Conservation (phyloP, 2,113 vertebrate species). For the Nycticryphes semicollaris region DNA sequence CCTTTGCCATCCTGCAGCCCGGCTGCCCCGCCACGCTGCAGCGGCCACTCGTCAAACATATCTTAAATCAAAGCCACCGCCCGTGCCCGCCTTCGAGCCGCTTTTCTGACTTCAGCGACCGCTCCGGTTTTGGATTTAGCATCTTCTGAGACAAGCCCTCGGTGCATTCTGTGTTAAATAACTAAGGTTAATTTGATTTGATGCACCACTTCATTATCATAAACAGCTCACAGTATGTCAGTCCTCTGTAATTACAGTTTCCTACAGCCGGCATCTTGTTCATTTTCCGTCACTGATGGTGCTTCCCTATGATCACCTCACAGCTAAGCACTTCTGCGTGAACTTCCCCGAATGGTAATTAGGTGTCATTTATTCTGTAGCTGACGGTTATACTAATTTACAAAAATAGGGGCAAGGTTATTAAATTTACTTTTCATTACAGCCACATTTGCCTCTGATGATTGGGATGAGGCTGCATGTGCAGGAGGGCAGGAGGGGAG, state of each 20-base stretch:
- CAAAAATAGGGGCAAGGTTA: background rate
- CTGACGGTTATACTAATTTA: background rate
- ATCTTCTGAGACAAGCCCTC: slow-evolving; percentile 14
- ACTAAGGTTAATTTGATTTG: slow-evolving; percentile 74
- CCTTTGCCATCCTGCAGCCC: background rate
- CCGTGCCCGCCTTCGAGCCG: background rate
- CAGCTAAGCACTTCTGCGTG: background rate
- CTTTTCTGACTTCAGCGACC: background rate
- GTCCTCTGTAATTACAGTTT: slow-evolving; percentile 59
- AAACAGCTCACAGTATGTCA: slow-evolving; percentile 67
- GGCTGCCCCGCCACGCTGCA: background rate
- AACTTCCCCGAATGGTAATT: slow-evolving; percentile 32
- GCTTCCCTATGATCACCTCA: slow-evolving; percentile 26
- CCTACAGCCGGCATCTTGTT: slow-evolving; percentile 41
- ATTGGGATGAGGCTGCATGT: background rate
- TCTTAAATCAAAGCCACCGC: background rate
- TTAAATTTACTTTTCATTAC: background rate
- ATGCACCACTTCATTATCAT: slow-evolving; percentile 72
- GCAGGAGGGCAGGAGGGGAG: background rate
- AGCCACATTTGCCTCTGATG: background rate
- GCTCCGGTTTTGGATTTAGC: background rate
- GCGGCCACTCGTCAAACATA: accelerated
- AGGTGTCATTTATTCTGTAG: slow-evolving; percentile 15
- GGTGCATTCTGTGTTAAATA: slow-evolving; percentile 47
- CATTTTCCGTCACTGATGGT: background rate